Evolutionary conservation across 92 coral and sea anemone species (phyloP), one percentile per base, ranked within the genome.

Genomic region (Micromussa lordhowensis): DNA sequence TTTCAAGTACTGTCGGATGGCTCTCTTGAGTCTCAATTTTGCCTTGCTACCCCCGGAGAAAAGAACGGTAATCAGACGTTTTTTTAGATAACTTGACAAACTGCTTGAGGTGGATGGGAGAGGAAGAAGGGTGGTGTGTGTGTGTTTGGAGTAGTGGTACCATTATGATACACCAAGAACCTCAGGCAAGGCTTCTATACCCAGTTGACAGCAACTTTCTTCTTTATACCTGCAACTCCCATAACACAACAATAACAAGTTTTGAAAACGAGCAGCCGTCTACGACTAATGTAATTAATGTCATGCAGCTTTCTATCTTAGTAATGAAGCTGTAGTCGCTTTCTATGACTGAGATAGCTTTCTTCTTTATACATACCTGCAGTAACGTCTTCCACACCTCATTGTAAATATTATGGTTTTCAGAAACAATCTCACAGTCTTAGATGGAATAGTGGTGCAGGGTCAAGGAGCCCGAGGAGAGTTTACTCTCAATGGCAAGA

Each of bases 391-490:
- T 40, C 48, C 7, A 4, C 6, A 4, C 48, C 7, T 28, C 71
- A 38, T 75, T 61, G 8, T 75, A n/a, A 3, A 73, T 17, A 2
- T 14, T 15, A 61, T 34, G 73, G 68, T 77, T 86, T 68, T 34
- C 59, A 94, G 99, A 72, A 97, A 97, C 91, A 97, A 97, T 82
- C 93, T 97, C 70, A 97, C 99, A 2, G 98, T 97, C 63, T 64
- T 97, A 84, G 99, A 97, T 79, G 96, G 94, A 22, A 94, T 97
- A 61, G 88, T 91, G 14, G 96, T 97, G 12, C 99, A 96, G 68
- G 99, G 99, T 7, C 96, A 97, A 82, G 99, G 98, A 69, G 99
- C 98, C 61, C 93, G 94, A 73, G 98, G 99, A 34, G 98, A 94
- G 91, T 92, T 96, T 68, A 94, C 93, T 86, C 89, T 97, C 53